phyloP scores from a whole-genome alignment of 2,797 vertebrate genomes.

The Agapornis canus region DNA sequence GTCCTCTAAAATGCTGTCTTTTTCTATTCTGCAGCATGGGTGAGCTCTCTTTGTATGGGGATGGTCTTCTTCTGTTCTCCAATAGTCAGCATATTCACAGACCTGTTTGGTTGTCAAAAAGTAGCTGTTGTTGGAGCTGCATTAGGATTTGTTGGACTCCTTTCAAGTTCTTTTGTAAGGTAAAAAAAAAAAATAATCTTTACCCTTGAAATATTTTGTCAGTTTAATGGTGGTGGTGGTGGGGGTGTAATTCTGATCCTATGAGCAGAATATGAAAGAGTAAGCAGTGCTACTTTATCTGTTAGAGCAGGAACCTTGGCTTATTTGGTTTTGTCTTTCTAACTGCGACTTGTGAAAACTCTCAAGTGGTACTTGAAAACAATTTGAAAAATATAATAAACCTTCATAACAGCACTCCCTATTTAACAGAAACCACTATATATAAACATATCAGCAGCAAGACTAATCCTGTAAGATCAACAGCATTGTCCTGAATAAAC shows the following conservation, averaged over 20 bases:
- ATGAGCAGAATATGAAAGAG: not conserved
- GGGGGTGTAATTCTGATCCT: not conserved
- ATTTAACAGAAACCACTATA: not conserved
- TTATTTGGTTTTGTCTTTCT: not conserved
- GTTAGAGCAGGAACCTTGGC: not conserved
- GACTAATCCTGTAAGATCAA: not conserved
- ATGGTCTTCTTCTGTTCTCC: slow-evolving; percentile 99
- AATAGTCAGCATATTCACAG: slow-evolving; percentile 93
- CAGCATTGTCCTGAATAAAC: not conserved
- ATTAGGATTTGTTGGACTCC: slow-evolving; percentile 86
- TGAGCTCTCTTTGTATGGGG: slow-evolving; percentile 94
- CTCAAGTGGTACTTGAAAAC: not conserved
- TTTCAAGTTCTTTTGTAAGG: slow-evolving; percentile 93
- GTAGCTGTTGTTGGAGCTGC: slow-evolving; percentile 90
- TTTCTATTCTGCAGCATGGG: slow-evolving; percentile 85
- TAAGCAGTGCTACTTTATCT: not conserved
- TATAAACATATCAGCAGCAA: not conserved
- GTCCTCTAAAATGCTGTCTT: not conserved
- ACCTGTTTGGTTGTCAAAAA: slow-evolving; percentile 88
- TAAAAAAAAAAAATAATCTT: slow-evolving; percentile 27
- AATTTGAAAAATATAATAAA: not conserved
- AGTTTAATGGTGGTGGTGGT: not conserved
- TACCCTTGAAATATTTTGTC: not conserved
- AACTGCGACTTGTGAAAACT: not conserved
- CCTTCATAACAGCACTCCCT: not conserved